Base-by-base conservation (phyloP, 2,797 vertebrate species). In the Anabas testudineus region DNA sequence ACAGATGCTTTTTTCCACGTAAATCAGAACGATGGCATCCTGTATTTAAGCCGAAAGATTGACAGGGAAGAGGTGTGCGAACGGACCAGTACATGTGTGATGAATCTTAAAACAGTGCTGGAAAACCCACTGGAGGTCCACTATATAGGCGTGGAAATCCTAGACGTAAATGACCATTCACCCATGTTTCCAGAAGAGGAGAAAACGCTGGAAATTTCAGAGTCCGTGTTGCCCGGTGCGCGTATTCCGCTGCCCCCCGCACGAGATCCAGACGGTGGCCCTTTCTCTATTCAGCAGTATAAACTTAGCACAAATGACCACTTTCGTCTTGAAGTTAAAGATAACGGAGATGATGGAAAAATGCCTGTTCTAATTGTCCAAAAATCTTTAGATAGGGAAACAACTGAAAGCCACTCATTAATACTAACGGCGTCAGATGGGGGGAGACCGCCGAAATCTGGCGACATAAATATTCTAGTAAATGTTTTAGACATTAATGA, bases 71-170 rank as follows among this genome's bases (percentile, higher is more conserved):
- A 71, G 54, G 81, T 94, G 26, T 95, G 94, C 32, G 83, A 65
- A 1, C 73, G 54, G 1, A 92, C 24, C 18, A n/a, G 0, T 36
- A 61, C 77, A 4, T 95, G 94, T 58, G 51, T 84, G 3, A 80
- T 95, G 1, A 89, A 92, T 54, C 45, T 95, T 3, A 94, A 95
- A 70, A 94, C 93, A 0, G 89, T 93, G 1, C 76, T 95, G 14
- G 92, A 95, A 58, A 72, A 91, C 0, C 94, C 95, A 0, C 78
- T 95, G 26, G 93, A 92, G 70, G 83, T 95, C 0, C 94, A 94
- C 34, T 93, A 95, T 1, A 84, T 93, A 3, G 85, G 34, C 16
- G 87, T 95, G 21, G 93, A 94, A 5, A 80, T 95, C 2, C 28
- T 71, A 1, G 95, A 95, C 16, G 75, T 95, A 48, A 95, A 95